Percentiles rank a stretch among this genome's conserved stretches.
phyloP scores from a whole-genome alignment of 2,797 vertebrate genomes.

The Dallia pectoralis region DNA sequence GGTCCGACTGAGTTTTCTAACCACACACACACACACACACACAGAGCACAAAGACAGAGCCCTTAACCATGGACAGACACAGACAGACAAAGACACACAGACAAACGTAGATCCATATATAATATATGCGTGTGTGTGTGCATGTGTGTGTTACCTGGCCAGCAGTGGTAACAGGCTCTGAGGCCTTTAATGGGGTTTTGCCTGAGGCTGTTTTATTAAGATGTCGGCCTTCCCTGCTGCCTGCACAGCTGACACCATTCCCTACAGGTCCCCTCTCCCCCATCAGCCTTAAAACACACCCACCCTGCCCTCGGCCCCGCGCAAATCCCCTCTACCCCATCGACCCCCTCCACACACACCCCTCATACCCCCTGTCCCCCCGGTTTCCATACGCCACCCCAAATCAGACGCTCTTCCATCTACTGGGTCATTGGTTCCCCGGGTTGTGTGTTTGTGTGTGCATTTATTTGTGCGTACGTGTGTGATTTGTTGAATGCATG shows the following conservation, averaged over 20 bases:
- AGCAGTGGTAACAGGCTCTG: slow-evolving; percentile 99
- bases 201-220: slow-evolving; percentile 99
- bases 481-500: not conserved
- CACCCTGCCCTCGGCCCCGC: slow-evolving; percentile 4
- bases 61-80: slow-evolving; percentile 16
- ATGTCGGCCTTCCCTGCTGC: slow-evolving; percentile 99
- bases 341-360: slow-evolving; percentile 13
- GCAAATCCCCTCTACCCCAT: slow-evolving; percentile 21
- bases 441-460: not conserved
- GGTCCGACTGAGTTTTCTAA: slow-evolving; percentile 77
- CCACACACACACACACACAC: slow-evolving; percentile 26
- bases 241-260: slow-evolving; percentile 99
- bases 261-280: slow-evolving; percentile 75
- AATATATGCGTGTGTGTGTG: slow-evolving; percentile 61
- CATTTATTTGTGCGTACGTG: not conserved
- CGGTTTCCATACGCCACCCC: not conserved
- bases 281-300: slow-evolving; percentile 1
- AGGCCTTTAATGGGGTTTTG: slow-evolving; percentile 99
- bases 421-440: not conserved
- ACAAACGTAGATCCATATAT: slow-evolving; percentile 74
- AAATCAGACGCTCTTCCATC: not conserved
- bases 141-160: slow-evolving; percentile 89
- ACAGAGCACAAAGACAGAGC: slow-evolving; percentile 47
- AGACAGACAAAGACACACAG: slow-evolving; percentile 61
- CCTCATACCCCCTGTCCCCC: not conserved